phyloP scores from a whole-genome alignment of 2,888 invertebrate genomes.

The Erebia palarica region DNA sequence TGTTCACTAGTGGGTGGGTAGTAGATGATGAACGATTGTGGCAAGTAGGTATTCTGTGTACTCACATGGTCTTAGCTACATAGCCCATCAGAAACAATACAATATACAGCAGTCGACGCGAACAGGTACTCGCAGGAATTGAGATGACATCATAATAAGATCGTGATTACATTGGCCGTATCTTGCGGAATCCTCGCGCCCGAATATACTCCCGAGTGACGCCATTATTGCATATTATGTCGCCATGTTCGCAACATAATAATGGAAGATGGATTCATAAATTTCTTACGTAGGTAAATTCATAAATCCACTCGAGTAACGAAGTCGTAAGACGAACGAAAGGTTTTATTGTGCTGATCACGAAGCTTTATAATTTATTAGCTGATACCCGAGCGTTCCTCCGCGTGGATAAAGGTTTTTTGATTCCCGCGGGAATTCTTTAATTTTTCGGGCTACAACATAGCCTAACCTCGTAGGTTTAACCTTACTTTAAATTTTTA shows the following conservation, averaged over 20 bases:
- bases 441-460: too few species aligned
- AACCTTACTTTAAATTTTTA: too few species aligned
- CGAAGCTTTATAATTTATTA: too few species aligned
- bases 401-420: too few species aligned
- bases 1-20: too few species aligned
- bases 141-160: constrained; percentile 41
- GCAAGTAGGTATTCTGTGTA: too few species aligned
- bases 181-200: constrained; percentile 42
- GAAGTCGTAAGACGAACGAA: neutral
- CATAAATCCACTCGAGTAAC: neutral
- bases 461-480: too few species aligned
- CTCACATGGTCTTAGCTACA: too few species aligned
- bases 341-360: neutral
- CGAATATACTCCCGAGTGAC: constrained; percentile 41
- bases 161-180: constrained; percentile 43
- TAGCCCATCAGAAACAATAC: neutral
- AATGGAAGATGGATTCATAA: constrained; percentile 13
- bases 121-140: constrained; percentile 25
- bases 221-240: constrained; percentile 10
- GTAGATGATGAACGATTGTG: too few species aligned
- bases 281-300: constrained; percentile 9
- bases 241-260: constrained; percentile 5
- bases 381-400: too few species aligned
- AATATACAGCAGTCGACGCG: neutral
- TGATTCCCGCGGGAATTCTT: too few species aligned